Conservation (phyloP, 1,140 invertebrate species). For the Lasioglossum albipes region DNA sequence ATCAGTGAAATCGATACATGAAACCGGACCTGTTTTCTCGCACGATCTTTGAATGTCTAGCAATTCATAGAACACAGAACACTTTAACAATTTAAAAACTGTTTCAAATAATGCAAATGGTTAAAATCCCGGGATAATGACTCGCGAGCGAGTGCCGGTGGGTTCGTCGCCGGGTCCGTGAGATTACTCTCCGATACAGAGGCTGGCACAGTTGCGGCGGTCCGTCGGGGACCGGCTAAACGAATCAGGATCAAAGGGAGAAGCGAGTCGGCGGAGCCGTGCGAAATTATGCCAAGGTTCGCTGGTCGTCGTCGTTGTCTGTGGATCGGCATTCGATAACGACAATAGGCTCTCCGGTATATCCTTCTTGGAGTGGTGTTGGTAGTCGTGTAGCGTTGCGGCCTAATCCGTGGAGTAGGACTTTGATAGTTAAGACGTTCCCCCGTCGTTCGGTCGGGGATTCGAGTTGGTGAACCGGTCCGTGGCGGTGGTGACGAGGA, state of each 20-base stretch:
- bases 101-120: neutral
- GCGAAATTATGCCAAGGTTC: constrained; percentile 45
- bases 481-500: neutral
- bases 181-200: constrained; percentile 36
- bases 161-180: neutral
- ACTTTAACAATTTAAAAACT: too few relatives aligned
- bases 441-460: constrained; percentile 13
- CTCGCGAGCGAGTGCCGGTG: neutral
- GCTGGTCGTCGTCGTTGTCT: neutral
- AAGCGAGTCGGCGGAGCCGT: neutral
- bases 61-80: too few relatives aligned
- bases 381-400: constrained; percentile 38
- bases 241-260: constrained; percentile 48
- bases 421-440: constrained; percentile 47
- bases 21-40: too few relatives aligned
- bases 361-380: constrained; percentile 27
- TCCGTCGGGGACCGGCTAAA: neutral
- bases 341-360: constrained; percentile 30
- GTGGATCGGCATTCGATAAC: constrained; percentile 21
- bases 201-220: neutral
- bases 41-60: too few relatives aligned
- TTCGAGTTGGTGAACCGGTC: constrained; percentile 20
- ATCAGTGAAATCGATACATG: too few relatives aligned
- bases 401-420: constrained; percentile 46
- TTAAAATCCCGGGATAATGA: constrained; percentile 10